Evolutionary conservation across 1,140 invertebrate genomes (phyloP).

Genomic region (Ceratina calcarata): DNA sequence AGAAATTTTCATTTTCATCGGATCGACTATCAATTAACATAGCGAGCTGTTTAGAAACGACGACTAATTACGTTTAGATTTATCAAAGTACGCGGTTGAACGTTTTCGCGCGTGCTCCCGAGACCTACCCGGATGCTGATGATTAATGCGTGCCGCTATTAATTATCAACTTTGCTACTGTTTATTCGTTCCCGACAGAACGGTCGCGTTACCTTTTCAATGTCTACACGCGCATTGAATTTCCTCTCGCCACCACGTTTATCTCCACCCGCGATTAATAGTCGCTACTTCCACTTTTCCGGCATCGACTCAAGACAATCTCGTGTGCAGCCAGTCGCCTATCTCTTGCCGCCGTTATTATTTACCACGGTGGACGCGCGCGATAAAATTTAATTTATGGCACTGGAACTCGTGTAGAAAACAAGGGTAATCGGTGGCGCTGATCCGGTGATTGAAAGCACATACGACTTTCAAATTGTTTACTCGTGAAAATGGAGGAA

Average conservation of each 20-base stretch:
- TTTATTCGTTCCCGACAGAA: conserved; percentile 24
- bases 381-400: background rate
- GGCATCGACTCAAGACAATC: background rate
- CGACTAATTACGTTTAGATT: conserved; percentile 34
- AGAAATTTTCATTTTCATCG: background rate
- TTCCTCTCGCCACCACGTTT: background rate
- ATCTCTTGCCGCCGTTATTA: background rate
- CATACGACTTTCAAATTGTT: background rate
- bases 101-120: conserved; percentile 14
- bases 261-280: conserved; percentile 15
- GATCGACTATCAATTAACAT: conserved; percentile 11
- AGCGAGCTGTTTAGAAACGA: conserved; percentile 6
- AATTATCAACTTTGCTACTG: conserved; percentile 41
- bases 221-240: conserved; percentile 1
- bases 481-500: background rate
- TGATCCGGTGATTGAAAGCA: background rate
- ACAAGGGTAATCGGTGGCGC: background rate
- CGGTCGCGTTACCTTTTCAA: background rate
- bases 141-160: conserved; percentile 35
- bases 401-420: background rate
- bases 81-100: conserved; percentile 28
- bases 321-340: background rate
- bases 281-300: background rate
- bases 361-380: background rate
- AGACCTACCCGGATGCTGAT: background rate